These are phyloP conservation scores for Cosmia trapezina DNA, from an alignment of 2,888 invertebrate species.

Conservation along the genomic window DNA sequence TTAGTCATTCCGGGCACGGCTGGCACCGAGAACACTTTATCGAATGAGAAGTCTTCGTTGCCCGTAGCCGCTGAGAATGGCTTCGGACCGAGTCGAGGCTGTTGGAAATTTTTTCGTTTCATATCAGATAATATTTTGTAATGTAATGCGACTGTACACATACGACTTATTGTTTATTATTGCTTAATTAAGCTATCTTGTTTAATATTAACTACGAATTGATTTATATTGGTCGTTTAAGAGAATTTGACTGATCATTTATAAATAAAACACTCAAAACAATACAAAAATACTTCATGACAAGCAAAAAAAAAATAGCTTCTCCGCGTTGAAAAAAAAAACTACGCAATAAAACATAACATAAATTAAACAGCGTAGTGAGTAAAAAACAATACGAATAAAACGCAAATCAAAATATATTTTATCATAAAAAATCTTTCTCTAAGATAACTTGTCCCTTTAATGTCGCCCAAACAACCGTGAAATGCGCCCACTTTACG, in stretches of 20 bases:
- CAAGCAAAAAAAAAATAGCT: background rate
- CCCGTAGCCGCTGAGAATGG: slow-evolving; percentile 95
- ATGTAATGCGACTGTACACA: background rate
- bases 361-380: background rate
- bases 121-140: slow-evolving; percentile 16
- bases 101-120: slow-evolving; percentile 54
- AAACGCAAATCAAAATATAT: slow-evolving; percentile 19
- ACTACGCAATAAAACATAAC: background rate
- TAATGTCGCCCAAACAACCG: background rate
- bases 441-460: background rate
- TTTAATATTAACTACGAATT: background rate
- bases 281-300: background rate
- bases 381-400: slow-evolving; percentile 1
- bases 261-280: background rate
- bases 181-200: background rate
- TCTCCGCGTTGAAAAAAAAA: background rate
- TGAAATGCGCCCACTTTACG: background rate
- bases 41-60: slow-evolving; percentile 94
- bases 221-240: background rate
- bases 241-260: background rate
- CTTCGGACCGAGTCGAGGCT: slow-evolving; percentile 96
- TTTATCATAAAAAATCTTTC: background rate
- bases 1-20: slow-evolving; percentile 91
- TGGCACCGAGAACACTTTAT: slow-evolving; percentile 95
- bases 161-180: background rate